A percentile compares a stretch with the other conserved stretches of the same genome.
Evolutionary conservation across 2,797 vertebrate species (phyloP).

Genomic region (Pithecia hirsuta): DNA sequence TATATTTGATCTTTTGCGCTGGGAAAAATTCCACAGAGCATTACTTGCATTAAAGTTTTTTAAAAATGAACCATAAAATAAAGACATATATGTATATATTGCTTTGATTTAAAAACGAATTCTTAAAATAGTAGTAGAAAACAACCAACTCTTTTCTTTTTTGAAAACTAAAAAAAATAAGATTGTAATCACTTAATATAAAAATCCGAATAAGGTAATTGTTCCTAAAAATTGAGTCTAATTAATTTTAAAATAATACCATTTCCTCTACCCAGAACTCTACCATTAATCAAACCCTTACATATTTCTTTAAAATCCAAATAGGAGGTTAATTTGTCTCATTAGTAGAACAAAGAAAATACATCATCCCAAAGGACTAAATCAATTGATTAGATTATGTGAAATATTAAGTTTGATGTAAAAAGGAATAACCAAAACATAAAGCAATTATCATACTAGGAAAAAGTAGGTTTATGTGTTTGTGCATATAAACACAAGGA

Average conservation of each 20-base stretch:
- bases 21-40: background rate
- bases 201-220: background rate
- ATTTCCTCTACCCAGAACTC: background rate
- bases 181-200: background rate
- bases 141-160: background rate
- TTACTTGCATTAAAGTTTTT: background rate
- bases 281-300: background rate
- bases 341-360: background rate
- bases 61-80: background rate
- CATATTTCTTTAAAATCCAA: background rate
- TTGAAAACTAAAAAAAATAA: background rate
- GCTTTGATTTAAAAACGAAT: background rate
- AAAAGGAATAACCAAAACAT: constrained; percentile 46
- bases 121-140: background rate
- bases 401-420: background rate
- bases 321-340: constrained; percentile 6
- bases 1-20: background rate
- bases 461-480: background rate
- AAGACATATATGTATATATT: background rate
- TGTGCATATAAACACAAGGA: background rate
- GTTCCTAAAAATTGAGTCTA: background rate
- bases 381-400: background rate
- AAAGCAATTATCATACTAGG: background rate
- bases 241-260: background rate
- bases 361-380: background rate